phyloP scores from a whole-genome alignment of 1,140 invertebrate genomes.

The Teleopsis dalmanni region DNA sequence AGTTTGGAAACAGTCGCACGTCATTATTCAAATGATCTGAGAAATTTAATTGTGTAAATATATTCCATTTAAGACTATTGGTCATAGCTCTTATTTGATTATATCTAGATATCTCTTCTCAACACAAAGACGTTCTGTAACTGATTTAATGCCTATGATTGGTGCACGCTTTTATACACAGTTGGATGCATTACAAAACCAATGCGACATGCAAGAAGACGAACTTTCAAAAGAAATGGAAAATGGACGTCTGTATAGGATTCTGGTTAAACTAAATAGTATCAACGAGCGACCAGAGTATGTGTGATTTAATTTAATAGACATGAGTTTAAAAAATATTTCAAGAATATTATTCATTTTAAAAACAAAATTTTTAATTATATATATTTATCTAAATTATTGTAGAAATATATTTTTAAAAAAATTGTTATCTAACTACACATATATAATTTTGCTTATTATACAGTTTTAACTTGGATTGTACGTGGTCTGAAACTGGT shows the following conservation, averaged over 20 bases:
- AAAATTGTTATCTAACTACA: too few species aligned
- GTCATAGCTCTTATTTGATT: neutral
- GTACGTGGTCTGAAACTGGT: conserved; percentile 93
- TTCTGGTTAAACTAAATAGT: conserved; percentile 82
- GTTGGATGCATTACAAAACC: conserved; percentile 79
- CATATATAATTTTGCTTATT: conserved; percentile 10
- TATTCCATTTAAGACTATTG: conserved; percentile 3
- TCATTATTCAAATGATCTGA: conserved; percentile 85
- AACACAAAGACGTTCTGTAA: conserved; percentile 69
- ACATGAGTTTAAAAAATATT: too few species aligned
- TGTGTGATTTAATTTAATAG: too few species aligned
- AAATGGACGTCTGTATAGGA: conserved; percentile 84
- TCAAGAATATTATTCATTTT: neutral
- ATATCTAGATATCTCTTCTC: conserved; percentile 66
- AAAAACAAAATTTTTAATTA: too few species aligned
- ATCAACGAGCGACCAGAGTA: conserved; percentile 92
- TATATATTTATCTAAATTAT: too few species aligned
- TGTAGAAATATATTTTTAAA: too few species aligned
- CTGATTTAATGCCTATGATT: conserved; percentile 99
- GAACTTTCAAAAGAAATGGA: conserved; percentile 90
- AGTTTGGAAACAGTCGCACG: conserved; percentile 83
- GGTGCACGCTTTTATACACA: conserved; percentile 95
- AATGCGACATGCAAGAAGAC: conserved; percentile 81
- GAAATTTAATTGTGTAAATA: conserved; percentile 86
- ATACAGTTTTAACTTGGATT: conserved; percentile 79